A percentile compares a stretch with the other conserved stretches of the same genome.
These are phyloP conservation scores for Hirtodrosophila duncani DNA, from an alignment of 2,888 invertebrate genomes.

Conservation along the genomic window DNA sequence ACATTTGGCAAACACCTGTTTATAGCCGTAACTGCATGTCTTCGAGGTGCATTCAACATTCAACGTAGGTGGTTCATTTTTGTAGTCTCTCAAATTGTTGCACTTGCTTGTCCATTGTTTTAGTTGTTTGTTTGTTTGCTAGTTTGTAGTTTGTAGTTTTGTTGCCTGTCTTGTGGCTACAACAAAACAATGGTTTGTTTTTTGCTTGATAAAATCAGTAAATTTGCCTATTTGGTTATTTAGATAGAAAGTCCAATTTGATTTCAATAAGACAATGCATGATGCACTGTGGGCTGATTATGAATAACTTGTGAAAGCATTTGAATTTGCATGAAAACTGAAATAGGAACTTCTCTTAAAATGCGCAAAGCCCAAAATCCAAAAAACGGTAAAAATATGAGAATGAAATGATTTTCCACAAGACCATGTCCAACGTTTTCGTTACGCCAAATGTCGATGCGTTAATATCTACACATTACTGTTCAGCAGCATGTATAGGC, in stretches of 20 bases:
- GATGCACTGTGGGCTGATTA: conserved; percentile 25
- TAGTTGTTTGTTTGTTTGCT: conserved; percentile 39
- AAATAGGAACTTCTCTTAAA: no score
- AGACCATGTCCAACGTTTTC: no score
- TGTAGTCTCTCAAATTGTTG: conserved; percentile 61
- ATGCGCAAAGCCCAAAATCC: no score
- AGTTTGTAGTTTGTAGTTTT: conserved; percentile 39
- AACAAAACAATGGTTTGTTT: conserved; percentile 35
- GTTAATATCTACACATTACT: no score
- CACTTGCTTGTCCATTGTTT: conserved; percentile 55
- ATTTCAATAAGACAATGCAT: conserved; percentile 44
- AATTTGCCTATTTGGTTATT: conserved; percentile 52
- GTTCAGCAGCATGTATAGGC: no score
- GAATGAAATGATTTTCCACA: no score
- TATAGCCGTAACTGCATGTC: conserved; percentile 26
- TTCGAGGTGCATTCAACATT: conserved; percentile 10
- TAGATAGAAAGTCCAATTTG: conserved; percentile 59
- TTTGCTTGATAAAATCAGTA: conserved; percentile 51
- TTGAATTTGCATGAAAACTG: no score
- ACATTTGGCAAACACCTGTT: conserved; percentile 56
- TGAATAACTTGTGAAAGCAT: not conserved
- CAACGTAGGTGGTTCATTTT: conserved; percentile 59
- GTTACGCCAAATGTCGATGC: no score
- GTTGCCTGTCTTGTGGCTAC: conserved; percentile 44
- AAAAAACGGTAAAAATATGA: no score